Evolutionary conservation across 2,797 vertebrate genomes (phyloP), one percentile per base, ranked within the genome.

Genomic region (Molossus molossus): DNA sequence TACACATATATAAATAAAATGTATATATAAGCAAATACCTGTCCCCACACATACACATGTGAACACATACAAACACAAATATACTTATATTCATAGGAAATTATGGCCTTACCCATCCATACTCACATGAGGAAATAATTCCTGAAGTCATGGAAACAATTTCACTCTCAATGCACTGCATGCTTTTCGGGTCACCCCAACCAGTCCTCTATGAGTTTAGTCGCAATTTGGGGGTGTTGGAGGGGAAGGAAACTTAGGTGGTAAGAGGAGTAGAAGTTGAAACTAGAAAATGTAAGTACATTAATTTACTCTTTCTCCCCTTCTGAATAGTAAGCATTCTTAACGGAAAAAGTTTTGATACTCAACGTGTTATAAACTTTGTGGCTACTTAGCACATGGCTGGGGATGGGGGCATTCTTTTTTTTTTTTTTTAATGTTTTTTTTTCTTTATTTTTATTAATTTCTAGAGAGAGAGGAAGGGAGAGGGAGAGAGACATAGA

Each of bases 321-420:
- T 76, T 75, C 67, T 67, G 40, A 92, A 86, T 9, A 85, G 37
- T 72, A 88, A 87, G 70, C 14, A 29, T 87, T 95, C 90, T 91
- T 95, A 90, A 91, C 62, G 90, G 70, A 77, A 94, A 96, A 94
- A 94, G 95, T 96, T 86, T 94, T 70, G 91, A 58, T 4, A 3
- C 21, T 95, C 65, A 17, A 9, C 9, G 40, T 15, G 9, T 90
- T 94, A 65, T 65, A 89, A 94, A 88, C 65, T 94, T 93, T 96
- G 85, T 62, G 70, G 79, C 82, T 92, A 57, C 64, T 69, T 12
- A 76, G 69, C 81, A 93, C 2, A 0, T 88, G 94, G 81, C 64
- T 82, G 72, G 60, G 90, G 48, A 65, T 91, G 60, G 25, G 58
- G n/a, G 37, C 15, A 21, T 89, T 87, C 48, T 65, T 48, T 76